phyloP scores from a whole-genome alignment of 2,888 invertebrate species.

The Drosophila mercatorum region DNA sequence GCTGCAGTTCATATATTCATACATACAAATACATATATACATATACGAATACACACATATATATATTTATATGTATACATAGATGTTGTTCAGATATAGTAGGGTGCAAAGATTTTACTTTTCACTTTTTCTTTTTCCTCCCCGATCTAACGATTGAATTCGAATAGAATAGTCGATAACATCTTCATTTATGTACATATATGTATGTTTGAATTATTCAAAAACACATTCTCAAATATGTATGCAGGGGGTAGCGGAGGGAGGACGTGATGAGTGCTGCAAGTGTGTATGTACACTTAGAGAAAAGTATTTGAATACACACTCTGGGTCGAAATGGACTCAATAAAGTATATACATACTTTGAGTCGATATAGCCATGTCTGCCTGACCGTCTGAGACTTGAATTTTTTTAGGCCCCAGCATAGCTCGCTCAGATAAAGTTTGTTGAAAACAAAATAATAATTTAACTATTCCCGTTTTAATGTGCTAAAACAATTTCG shows the following conservation, averaged over 20 bases:
- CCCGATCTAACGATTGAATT: background rate
- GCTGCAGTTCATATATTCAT: slow-evolving; percentile 60
- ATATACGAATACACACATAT: background rate
- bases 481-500: no score
- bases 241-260: background rate
- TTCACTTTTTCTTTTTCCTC: background rate
- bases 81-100: background rate
- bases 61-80: background rate
- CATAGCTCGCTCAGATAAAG: no score
- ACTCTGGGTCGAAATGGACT: no score
- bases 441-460: no score
- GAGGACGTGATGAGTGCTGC: background rate
- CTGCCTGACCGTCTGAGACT: no score
- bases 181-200: background rate
- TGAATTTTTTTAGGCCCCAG: no score
- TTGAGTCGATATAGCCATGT: no score
- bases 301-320: background rate
- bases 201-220: background rate
- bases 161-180: background rate
- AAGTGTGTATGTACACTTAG: background rate
- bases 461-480: no score
- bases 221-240: background rate
- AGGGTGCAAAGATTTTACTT: background rate
- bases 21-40: slow-evolving; percentile 1
- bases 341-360: no score